A percentile compares a stretch with the other conserved stretches of the same genome.
These are phyloP conservation scores for Euzetes globulus DNA, from an alignment of 2,888 invertebrate species.

Conservation along the genomic window DNA sequence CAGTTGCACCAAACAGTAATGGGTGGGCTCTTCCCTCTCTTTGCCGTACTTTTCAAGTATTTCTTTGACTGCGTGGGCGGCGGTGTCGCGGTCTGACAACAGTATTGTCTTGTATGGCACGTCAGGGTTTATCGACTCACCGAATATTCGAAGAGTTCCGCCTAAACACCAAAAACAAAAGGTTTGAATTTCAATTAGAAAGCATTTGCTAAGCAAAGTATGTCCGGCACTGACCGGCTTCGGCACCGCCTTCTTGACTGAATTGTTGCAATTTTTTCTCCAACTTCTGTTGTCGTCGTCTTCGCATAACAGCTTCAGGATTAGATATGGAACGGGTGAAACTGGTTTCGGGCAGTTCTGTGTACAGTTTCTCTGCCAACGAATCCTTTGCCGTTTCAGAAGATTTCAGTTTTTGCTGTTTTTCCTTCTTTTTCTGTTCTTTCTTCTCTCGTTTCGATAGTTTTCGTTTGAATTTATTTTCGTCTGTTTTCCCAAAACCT, in stretches of 20 bases:
- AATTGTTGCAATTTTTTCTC: slow-evolving; percentile 94
- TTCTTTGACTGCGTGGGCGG: slow-evolving; percentile 84
- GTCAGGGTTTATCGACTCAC: slow-evolving; percentile 87
- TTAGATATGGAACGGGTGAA: slow-evolving; percentile 99
- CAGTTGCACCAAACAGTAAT: slow-evolving; percentile 93
- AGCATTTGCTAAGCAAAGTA: not conserved
- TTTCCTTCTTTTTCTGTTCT: slow-evolving; percentile 76
- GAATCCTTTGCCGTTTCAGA: slow-evolving; percentile 51
- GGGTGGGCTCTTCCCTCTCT: slow-evolving; percentile 75
- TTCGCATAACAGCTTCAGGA: slow-evolving; percentile 98
- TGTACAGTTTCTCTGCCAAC: slow-evolving; percentile 84
- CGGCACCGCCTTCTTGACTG: slow-evolving; percentile 73
- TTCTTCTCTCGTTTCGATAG: slow-evolving; percentile 95
- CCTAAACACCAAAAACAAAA: slow-evolving; percentile 40
- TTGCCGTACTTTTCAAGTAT: slow-evolving; percentile 96
- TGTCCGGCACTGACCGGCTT: slow-evolving; percentile 67
- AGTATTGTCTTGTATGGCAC: slow-evolving; percentile 97
- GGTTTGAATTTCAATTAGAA: slow-evolving; percentile 37
- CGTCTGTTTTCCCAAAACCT: slow-evolving; percentile 32
- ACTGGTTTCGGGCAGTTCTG: slow-evolving; percentile 93
- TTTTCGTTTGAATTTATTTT: slow-evolving; percentile 66
- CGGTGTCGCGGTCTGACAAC: slow-evolving; percentile 83
- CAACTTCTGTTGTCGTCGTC: slow-evolving; percentile 88
- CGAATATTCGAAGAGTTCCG: slow-evolving; percentile 67
- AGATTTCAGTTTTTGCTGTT: slow-evolving; percentile 40